Percentiles rank a stretch among this genome's conserved stretches.
Conservation (phyloP, 2,888 invertebrate genomes). For the Cataglyphis cursor region DNA sequence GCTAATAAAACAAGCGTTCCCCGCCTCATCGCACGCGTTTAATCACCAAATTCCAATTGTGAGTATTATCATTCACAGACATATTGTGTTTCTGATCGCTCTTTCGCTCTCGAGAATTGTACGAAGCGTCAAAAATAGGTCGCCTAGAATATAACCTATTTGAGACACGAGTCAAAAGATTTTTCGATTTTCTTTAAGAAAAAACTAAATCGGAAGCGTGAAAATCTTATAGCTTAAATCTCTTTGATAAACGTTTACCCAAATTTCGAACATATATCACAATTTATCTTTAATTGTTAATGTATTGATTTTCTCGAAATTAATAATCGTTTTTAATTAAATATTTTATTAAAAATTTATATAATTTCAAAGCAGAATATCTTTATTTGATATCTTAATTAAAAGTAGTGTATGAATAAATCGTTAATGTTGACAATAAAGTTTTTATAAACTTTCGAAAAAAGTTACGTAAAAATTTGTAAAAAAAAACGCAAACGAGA, state of each 20-base stretch:
- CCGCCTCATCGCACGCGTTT: not conserved
- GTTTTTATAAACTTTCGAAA: not conserved
- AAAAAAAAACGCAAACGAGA: not conserved
- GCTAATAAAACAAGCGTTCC: conserved; percentile 34
- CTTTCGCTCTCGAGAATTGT: not conserved
- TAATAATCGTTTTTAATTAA: not conserved
- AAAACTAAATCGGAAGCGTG: not conserved
- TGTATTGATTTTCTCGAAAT: not conserved
- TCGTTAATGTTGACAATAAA: not conserved
- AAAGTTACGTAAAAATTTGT: not conserved
- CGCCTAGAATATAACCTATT: conserved; percentile 26
- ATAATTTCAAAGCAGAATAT: not conserved
- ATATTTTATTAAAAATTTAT: not conserved
- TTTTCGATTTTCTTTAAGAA: not conserved
- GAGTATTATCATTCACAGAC: conserved; percentile 20
- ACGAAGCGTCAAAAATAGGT: no score
- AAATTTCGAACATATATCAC: not conserved
- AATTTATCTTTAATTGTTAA: not conserved
- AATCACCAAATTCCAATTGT: conserved; percentile 49
- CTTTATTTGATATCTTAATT: not conserved
- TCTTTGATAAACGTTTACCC: not conserved
- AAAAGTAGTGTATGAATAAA: not conserved
- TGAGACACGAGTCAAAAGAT: not conserved
- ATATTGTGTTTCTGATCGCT: not conserved
- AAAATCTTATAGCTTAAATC: not conserved